These are phyloP conservation scores for Montipora efflorescens DNA, from an alignment of 64 coral and sea anemone species.

Conservation along the genomic window DNA sequence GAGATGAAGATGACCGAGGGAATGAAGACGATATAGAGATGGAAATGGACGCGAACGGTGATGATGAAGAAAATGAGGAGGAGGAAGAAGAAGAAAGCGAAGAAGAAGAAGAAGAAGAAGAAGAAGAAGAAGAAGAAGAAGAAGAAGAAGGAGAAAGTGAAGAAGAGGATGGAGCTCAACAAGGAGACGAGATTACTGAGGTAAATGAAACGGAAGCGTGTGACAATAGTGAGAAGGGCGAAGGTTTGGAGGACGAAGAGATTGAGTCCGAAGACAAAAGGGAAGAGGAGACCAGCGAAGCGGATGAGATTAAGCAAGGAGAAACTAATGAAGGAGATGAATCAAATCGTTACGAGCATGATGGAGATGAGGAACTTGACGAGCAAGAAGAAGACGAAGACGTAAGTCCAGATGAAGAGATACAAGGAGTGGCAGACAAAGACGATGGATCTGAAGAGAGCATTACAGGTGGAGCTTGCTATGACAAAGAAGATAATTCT, in stretches of 20 bases:
- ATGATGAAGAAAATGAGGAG: too few relatives aligned
- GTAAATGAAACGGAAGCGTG: background rate
- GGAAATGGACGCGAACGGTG: background rate
- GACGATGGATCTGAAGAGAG: background rate
- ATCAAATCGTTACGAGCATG: background rate
- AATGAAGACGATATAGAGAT: background rate
- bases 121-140: background rate
- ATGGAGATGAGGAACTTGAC: background rate
- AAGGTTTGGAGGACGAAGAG: background rate
- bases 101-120: background rate
- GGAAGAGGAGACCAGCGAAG: background rate
- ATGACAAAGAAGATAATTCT: too few relatives aligned
- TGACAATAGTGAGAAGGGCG: background rate
- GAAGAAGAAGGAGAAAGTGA: background rate
- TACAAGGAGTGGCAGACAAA: background rate
- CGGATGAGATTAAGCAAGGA: background rate
- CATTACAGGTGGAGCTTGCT: background rate
- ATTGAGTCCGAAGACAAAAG: background rate
- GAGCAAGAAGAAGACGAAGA: background rate
- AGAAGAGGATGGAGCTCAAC: background rate
- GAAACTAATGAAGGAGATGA: background rate
- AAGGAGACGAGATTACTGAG: background rate
- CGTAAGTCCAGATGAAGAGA: background rate
- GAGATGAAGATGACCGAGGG: too few relatives aligned
- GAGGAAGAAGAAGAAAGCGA: background rate